Evolutionary conservation across 2,888 invertebrate genomes (phyloP).

Genomic region (Amiota mariae): DNA sequence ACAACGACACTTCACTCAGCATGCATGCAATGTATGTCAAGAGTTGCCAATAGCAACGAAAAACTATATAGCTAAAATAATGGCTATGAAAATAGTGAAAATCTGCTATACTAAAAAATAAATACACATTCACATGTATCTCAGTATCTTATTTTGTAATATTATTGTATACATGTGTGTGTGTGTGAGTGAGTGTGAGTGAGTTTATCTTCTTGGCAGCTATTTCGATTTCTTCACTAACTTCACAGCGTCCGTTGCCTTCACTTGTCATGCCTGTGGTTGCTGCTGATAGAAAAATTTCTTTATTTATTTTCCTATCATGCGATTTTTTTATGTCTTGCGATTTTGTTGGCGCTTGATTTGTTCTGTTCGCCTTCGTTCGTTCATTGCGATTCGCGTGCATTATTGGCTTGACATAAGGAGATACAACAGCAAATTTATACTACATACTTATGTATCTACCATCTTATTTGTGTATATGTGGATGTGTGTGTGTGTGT

Average conservation of each 20-base stretch:
- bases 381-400: constrained; percentile 3
- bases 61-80: constrained; percentile 55
- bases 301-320: not conserved
- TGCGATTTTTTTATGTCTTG: constrained; percentile 4
- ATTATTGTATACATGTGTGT: not conserved
- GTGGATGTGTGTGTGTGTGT: constrained; percentile 2
- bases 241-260: too few species aligned
- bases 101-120: not conserved
- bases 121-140: too few species aligned
- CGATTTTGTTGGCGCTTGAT: not conserved
- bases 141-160: too few species aligned
- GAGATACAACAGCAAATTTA: too few species aligned
- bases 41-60: constrained; percentile 57
- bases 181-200: constrained; percentile 18
- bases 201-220: constrained; percentile 16
- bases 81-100: constrained; percentile 45
- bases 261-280: not conserved
- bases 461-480: too few species aligned
- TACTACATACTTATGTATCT: too few species aligned
- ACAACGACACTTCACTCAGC: constrained; percentile 16
- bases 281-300: not conserved
- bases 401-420: not conserved
- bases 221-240: constrained; percentile 8
- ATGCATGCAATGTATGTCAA: constrained; percentile 59
- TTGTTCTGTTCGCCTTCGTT: not conserved